phyloP scores from a whole-genome alignment of 2,888 invertebrate species.

The Nineta flava region DNA sequence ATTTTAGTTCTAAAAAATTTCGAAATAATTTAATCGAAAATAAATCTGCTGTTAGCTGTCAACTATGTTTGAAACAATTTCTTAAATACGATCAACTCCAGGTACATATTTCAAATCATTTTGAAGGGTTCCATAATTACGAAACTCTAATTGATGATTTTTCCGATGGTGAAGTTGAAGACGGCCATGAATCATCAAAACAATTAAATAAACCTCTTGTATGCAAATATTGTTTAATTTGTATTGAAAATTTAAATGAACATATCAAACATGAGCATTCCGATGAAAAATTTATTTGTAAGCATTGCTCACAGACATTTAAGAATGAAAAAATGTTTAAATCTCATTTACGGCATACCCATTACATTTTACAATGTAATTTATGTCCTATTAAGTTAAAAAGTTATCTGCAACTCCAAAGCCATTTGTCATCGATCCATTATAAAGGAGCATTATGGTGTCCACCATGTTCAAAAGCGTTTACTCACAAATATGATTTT shows the following conservation, averaged over 20 bases:
- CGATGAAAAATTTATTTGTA: neutral
- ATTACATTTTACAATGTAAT: slow-evolving; percentile 1
- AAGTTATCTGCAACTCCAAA: slow-evolving; percentile 3
- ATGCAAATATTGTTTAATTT: slow-evolving; percentile 1
- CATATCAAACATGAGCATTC: slow-evolving; percentile 2
- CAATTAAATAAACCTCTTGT: neutral
- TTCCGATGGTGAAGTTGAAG: neutral
- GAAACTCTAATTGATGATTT: slow-evolving; percentile 7
- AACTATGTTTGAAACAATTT: slow-evolving; percentile 18
- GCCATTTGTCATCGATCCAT: slow-evolving; percentile 2
- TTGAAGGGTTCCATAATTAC: slow-evolving; percentile 8
- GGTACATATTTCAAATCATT: slow-evolving; percentile 18
- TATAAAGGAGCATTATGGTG: slow-evolving; percentile 11
- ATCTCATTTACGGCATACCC: neutral
- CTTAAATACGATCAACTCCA: slow-evolving; percentile 15
- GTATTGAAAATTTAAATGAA: neutral
- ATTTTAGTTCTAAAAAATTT: neutral
- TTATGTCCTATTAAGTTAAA: slow-evolving; percentile 1
- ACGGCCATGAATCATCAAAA: neutral
- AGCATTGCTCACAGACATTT: slow-evolving; percentile 1
- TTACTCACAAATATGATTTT: slow-evolving; percentile 14
- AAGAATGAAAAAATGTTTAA: neutral
- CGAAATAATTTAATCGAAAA: neutral
- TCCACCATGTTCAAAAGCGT: slow-evolving; percentile 14
- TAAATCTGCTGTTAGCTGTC: slow-evolving; percentile 14